Conservation (phyloP, 2,797 vertebrate genomes). For the Anas bahamensis region DNA sequence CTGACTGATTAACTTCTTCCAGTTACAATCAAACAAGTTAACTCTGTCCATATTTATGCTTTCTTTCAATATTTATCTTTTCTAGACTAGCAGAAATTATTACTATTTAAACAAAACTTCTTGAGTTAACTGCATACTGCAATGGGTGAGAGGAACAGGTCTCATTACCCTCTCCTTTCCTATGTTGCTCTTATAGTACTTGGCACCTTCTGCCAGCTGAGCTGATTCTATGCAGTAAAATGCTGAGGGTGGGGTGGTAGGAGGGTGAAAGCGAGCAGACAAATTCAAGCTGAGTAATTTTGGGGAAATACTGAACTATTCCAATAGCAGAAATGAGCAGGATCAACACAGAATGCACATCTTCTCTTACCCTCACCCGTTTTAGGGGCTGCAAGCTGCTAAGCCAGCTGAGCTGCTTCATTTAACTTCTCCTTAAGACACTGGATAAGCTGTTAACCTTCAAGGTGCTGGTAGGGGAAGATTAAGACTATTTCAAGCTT, state of each 20-base stretch:
- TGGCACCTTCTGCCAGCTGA: neutral
- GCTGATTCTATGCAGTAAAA: neutral
- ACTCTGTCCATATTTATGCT: neutral
- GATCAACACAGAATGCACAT: neutral
- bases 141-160: neutral
- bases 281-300: neutral
- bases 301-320: neutral
- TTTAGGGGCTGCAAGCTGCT: neutral
- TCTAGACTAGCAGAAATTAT: neutral
- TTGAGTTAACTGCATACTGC: neutral
- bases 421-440: neutral
- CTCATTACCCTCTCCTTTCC: neutral
- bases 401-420: neutral
- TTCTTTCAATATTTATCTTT: neutral
- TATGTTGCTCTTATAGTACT: neutral
- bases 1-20: neutral
- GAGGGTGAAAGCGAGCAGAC: neutral
- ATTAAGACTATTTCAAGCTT: neutral
- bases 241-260: neutral
- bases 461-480: neutral
- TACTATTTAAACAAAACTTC: neutral
- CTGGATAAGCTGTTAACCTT: neutral
- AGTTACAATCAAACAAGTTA: neutral
- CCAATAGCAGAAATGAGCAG: neutral
- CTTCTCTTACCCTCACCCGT: neutral